A percentile compares a stretch with the other conserved stretches of the same genome.
Conservation (phyloP, 2,113 vertebrate genomes). For the Apaloderma vittatum region DNA sequence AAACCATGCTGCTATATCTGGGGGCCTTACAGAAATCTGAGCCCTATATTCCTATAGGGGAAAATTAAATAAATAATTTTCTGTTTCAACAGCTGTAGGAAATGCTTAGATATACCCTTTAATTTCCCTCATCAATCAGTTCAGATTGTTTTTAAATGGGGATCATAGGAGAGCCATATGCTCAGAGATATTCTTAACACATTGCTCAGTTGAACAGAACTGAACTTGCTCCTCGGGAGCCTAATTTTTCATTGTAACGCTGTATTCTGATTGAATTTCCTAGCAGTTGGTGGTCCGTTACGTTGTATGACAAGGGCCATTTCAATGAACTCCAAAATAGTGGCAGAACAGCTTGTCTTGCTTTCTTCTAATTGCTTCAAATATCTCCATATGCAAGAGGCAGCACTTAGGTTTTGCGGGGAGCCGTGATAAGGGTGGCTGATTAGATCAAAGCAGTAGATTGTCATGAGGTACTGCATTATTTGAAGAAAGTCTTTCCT, state of each 20-base stretch:
- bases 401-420: neutral
- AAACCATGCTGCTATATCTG: neutral
- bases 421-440: neutral
- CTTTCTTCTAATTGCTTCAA: neutral
- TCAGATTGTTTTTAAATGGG: slow-evolving; percentile 57
- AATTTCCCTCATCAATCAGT: slow-evolving; percentile 40
- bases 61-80: neutral
- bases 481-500: neutral
- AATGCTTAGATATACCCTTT: neutral
- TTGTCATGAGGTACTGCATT: neutral
- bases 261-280: slow-evolving; percentile 12
- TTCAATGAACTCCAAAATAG: neutral
- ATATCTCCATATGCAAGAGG: neutral
- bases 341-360: neutral
- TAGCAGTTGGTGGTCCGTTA: neutral
- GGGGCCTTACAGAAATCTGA: neutral
- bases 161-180: slow-evolving; percentile 44
- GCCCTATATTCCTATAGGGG: neutral
- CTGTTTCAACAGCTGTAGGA: neutral
- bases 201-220: neutral
- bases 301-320: neutral
- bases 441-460: neutral
- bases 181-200: slow-evolving; percentile 14
- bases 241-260: neutral
- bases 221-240: neutral